A percentile compares a stretch with the other conserved stretches of the same genome.
These are phyloP conservation scores for Trachelus tabidus DNA, from an alignment of 2,888 invertebrate genomes.

Conservation along the genomic window DNA sequence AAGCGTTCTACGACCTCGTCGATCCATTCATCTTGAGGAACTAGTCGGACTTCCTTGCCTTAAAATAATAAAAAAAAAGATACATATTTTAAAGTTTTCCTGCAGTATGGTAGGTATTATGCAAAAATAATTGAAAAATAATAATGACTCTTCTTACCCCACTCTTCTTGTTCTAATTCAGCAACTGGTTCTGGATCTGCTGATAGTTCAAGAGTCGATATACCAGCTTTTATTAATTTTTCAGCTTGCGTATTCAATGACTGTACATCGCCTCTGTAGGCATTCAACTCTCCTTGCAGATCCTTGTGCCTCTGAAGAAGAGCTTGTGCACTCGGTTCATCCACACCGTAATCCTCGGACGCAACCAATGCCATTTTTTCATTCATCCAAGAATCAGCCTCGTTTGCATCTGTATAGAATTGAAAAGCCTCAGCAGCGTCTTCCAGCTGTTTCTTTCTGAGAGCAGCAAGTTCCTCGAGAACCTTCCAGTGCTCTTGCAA, in stretches of 20 bases:
- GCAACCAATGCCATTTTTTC: constrained; percentile 93
- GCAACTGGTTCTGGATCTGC: constrained; percentile 60
- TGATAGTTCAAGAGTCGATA: constrained; percentile 73
- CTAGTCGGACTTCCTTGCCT: constrained; percentile 82
- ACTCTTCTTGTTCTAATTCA: constrained; percentile 65
- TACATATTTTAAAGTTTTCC: constrained; percentile 67
- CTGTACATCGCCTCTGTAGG: constrained; percentile 88
- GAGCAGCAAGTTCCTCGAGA: constrained; percentile 84
- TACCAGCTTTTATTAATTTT: constrained; percentile 80
- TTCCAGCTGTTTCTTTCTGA: constrained; percentile 80
- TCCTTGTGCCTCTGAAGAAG: constrained; percentile 87
- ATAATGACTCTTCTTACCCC: constrained; percentile 43
- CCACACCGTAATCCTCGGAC: constrained; percentile 90
- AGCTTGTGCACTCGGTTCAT: constrained; percentile 92
- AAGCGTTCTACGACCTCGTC: constrained; percentile 89
- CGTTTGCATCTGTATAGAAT: constrained; percentile 97
- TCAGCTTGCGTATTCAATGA: constrained; percentile 84
- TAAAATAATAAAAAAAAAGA: neutral
- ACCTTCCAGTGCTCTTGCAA: constrained; percentile 88
- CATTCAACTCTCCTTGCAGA: constrained; percentile 87
- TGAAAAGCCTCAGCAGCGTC: constrained; percentile 95
- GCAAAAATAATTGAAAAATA: neutral
- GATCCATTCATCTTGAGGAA: constrained; percentile 93
- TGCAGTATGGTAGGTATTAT: constrained; percentile 46
- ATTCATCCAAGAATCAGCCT: constrained; percentile 96